phyloP scores from a whole-genome alignment of 2,797 vertebrate species.

The Gallinago nigripennis region DNA sequence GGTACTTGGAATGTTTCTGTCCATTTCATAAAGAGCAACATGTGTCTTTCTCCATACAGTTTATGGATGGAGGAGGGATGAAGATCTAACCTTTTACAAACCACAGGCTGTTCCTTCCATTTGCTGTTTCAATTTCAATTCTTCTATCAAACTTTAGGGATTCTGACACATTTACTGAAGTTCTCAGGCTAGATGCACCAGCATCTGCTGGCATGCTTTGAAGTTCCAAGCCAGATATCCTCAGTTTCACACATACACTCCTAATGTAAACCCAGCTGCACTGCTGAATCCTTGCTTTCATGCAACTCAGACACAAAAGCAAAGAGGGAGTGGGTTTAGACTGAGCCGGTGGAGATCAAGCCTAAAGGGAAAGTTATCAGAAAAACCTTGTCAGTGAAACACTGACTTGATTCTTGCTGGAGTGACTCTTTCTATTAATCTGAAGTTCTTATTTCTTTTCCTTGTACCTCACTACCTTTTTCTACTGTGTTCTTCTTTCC shows the following conservation, averaged over 20 bases:
- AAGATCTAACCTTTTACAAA: not conserved
- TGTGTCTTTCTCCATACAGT: not conserved
- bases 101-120: not conserved
- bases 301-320: not conserved
- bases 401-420: not conserved
- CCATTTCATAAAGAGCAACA: not conserved
- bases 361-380: not conserved
- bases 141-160: not conserved
- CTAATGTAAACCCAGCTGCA: slow-evolving; percentile 33
- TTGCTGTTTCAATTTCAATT: not conserved
- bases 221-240: not conserved
- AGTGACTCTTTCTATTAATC: not conserved
- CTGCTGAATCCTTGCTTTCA: slow-evolving; percentile 9
- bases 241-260: not conserved
- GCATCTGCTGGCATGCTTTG: not conserved
- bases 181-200: not conserved
- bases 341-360: not conserved
- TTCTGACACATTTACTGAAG: not conserved
- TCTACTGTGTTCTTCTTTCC: not conserved
- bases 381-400: not conserved
- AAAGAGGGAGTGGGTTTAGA: not conserved
- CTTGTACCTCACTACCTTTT: not conserved
- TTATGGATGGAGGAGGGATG: not conserved
- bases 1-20: not conserved
- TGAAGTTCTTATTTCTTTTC: not conserved